A percentile compares a stretch with the other conserved stretches of the same genome.
Evolutionary conservation across 2,797 vertebrate species (phyloP).

Genomic region (Buceros bicornis): DNA sequence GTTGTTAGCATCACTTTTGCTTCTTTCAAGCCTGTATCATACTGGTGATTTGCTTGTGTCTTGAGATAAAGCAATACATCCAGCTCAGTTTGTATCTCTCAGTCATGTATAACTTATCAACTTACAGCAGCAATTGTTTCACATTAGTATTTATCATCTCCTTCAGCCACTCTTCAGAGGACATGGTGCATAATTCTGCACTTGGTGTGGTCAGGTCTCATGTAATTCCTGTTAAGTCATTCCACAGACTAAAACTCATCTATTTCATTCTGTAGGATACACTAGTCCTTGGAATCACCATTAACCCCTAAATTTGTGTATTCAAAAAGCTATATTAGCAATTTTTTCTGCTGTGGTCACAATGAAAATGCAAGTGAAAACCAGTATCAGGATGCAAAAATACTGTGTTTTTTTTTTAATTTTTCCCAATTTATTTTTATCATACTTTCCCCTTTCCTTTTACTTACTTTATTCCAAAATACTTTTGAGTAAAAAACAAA

Average conservation of each 20-base stretch:
- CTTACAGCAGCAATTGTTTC: background rate
- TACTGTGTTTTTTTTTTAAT: background rate
- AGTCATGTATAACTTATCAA: background rate
- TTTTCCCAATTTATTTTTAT: background rate
- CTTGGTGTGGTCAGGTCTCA: background rate
- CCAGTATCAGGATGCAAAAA: background rate
- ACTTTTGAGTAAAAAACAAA: background rate
- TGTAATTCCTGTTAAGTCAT: background rate
- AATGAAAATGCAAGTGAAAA: background rate
- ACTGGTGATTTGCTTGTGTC: background rate
- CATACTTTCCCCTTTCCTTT: background rate
- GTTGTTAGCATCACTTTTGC: background rate
- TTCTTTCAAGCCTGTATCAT: background rate
- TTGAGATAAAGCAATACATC: background rate
- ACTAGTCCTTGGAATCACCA: background rate
- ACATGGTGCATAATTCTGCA: background rate
- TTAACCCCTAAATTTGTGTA: background rate
- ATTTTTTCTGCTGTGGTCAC: background rate
- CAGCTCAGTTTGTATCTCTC: background rate
- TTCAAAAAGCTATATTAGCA: background rate
- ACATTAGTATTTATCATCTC: background rate
- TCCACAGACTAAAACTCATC: background rate
- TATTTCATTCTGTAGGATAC: background rate
- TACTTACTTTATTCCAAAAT: background rate
- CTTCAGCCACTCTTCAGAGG: too few species aligned